Conservation (phyloP, 2,797 vertebrate species). For the Notolepis coatsorum region DNA sequence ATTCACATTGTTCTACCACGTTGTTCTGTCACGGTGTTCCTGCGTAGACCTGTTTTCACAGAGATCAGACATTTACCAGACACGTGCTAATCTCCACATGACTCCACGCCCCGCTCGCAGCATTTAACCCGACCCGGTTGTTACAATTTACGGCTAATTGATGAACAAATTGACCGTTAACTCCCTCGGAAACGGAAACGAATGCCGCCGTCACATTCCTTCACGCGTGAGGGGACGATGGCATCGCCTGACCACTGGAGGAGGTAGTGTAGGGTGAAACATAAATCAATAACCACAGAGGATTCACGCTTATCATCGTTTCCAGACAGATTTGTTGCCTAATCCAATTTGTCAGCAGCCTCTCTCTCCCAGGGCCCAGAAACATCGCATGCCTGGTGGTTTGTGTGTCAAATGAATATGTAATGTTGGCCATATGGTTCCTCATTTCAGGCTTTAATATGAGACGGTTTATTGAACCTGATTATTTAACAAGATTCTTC, state of each 20-base stretch:
- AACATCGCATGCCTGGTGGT: constrained; percentile 11
- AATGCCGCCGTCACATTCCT: constrained; percentile 25
- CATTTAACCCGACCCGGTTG: constrained; percentile 52
- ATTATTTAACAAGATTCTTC: not conserved
- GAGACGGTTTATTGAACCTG: not conserved
- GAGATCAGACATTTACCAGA: constrained; percentile 64
- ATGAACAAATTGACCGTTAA: constrained; percentile 66
- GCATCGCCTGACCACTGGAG: constrained; percentile 39
- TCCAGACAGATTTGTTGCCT: constrained; percentile 9
- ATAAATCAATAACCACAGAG: constrained; percentile 26
- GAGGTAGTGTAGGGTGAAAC: constrained; percentile 9
- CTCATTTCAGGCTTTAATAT: constrained; percentile 9
- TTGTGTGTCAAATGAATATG: constrained; percentile 29
- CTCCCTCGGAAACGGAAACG: constrained; percentile 36
- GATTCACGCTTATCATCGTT: constrained; percentile 1
- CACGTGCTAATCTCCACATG: constrained; percentile 64
- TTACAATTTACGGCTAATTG: constrained; percentile 66
- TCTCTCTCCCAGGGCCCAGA: not conserved
- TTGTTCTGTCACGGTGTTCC: constrained; percentile 56
- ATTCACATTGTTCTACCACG: constrained; percentile 69
- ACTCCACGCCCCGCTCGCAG: constrained; percentile 42
- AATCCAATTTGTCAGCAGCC: constrained; percentile 3
- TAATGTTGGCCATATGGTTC: constrained; percentile 30
- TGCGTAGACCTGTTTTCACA: constrained; percentile 52
- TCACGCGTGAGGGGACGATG: constrained; percentile 32